Conservation (phyloP, 2,888 invertebrate species). For the Oxyteleia sp. region DNA sequence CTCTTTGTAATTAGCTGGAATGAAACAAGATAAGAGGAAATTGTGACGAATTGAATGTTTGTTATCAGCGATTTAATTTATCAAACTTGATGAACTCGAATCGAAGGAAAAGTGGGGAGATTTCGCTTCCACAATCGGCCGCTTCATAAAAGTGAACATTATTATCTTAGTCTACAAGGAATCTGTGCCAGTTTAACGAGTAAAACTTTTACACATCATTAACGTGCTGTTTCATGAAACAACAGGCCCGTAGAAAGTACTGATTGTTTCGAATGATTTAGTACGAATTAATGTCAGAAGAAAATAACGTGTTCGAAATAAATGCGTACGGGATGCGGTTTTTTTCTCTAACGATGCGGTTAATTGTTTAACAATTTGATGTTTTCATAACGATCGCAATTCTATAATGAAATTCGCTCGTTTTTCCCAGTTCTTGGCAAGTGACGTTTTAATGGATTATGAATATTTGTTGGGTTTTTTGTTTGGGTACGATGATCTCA, state of each 20-base stretch:
- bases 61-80: slow-evolving; percentile 45
- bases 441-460: too few species aligned
- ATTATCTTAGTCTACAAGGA: slow-evolving; percentile 55
- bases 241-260: slow-evolving; percentile 68
- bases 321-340: slow-evolving; percentile 31
- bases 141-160: slow-evolving; percentile 57
- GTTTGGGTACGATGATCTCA: too few species aligned
- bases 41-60: slow-evolving; percentile 45
- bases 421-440: slow-evolving; percentile 15
- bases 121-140: slow-evolving; percentile 43
- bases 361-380: slow-evolving; percentile 58
- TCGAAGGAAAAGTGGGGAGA: slow-evolving; percentile 5
- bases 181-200: slow-evolving; percentile 67
- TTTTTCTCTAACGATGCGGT: slow-evolving; percentile 2
- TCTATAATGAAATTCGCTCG: slow-evolving; percentile 24
- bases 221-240: slow-evolving; percentile 65
- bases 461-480: too few species aligned
- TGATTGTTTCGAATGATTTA: slow-evolving; percentile 69
- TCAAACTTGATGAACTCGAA: slow-evolving; percentile 18
- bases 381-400: slow-evolving; percentile 43
- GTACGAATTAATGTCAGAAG: slow-evolving; percentile 61
- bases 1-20: slow-evolving; percentile 15
- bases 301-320: slow-evolving; percentile 52
- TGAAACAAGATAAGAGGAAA: slow-evolving; percentile 12
- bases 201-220: slow-evolving; percentile 70